Conservation (phyloP, 2,888 invertebrate genomes). For the Aethes cnicana region DNA sequence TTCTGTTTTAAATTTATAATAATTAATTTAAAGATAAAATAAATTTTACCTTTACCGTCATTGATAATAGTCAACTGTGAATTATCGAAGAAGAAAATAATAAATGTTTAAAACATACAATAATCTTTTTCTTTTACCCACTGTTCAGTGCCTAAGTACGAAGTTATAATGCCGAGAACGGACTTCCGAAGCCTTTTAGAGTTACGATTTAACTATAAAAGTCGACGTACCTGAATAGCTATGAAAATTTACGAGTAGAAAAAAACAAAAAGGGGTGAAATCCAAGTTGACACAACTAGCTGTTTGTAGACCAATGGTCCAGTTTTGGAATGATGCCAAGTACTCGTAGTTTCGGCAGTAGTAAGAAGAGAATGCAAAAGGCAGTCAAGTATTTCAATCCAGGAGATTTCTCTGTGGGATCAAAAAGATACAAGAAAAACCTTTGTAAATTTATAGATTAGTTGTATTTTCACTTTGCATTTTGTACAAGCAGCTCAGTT, state of each 20-base stretch:
- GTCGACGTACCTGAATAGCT: conserved; percentile 15
- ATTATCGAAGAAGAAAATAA: conserved; percentile 57
- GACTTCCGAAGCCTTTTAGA: conserved; percentile 2
- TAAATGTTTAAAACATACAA: conserved; percentile 72
- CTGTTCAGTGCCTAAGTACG: conserved; percentile 5
- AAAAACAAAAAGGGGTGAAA: conserved; percentile 22
- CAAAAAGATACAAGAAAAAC: too few relatives aligned
- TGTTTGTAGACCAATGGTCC: conserved; percentile 17
- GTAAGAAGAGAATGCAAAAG: conserved; percentile 6
- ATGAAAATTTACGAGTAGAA: conserved; percentile 14
- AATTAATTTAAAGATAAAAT: neutral
- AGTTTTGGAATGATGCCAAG: conserved; percentile 32
- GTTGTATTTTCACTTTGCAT: too few relatives aligned
- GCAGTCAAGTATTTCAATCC: neutral
- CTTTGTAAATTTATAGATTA: too few relatives aligned
- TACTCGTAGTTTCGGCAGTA: conserved; percentile 29
- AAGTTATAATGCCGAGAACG: conserved; percentile 3
- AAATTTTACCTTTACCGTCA: conserved; percentile 43
- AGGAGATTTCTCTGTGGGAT: neutral
- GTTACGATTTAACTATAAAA: conserved; percentile 20
- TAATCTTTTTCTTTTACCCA: conserved; percentile 26
- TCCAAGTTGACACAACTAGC: conserved; percentile 20
- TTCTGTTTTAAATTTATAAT: neutral
- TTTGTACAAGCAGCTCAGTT: too few relatives aligned
- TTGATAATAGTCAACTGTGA: conserved; percentile 46